Percentiles rank a stretch among this genome's conserved stretches.
Evolutionary conservation across 1,140 invertebrate species (phyloP).

Genomic region (Drosophila grimshawi): DNA sequence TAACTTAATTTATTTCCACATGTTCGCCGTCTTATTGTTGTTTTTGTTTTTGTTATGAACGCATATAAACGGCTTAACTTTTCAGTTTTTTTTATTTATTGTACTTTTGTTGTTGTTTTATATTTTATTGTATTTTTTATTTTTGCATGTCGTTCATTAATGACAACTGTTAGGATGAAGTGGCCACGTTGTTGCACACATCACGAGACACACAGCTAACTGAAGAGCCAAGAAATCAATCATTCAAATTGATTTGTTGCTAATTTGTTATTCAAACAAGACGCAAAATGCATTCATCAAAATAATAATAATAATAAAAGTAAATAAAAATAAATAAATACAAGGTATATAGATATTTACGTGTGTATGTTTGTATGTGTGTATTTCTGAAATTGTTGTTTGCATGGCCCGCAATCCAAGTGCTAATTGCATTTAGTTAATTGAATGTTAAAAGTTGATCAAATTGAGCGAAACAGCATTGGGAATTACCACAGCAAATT

Average conservation of each 20-base stretch:
- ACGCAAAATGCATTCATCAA: constrained; percentile 58
- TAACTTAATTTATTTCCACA: constrained; percentile 78
- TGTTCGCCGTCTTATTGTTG: constrained; percentile 22
- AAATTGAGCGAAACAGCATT: constrained; percentile 53
- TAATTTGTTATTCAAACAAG: constrained; percentile 79
- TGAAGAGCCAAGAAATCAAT: constrained; percentile 75
- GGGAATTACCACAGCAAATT: constrained; percentile 25
- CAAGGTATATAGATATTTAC: constrained; percentile 3
- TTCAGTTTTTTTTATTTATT: constrained; percentile 37
- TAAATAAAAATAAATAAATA: constrained; percentile 43
- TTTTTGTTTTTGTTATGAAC: constrained; percentile 8
- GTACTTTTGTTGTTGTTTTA: constrained; percentile 3
- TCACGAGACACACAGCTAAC: constrained; percentile 56
- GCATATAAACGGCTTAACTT: constrained; percentile 23
- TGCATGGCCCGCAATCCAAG: constrained; percentile 60
- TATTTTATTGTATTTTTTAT: constrained; percentile 38
- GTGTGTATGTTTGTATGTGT: neutral
- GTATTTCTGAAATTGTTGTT: constrained; percentile 25
- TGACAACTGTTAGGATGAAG: constrained; percentile 56
- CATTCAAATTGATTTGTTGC: constrained; percentile 78
- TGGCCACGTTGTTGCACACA: constrained; percentile 51
- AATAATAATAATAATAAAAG: constrained; percentile 42
- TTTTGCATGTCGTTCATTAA: constrained; percentile 78
- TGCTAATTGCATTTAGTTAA: constrained; percentile 75
- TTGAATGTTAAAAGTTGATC: constrained; percentile 75